Conservation (phyloP, 2,797 vertebrate genomes). For the Eupleurogrammus muticus region DNA sequence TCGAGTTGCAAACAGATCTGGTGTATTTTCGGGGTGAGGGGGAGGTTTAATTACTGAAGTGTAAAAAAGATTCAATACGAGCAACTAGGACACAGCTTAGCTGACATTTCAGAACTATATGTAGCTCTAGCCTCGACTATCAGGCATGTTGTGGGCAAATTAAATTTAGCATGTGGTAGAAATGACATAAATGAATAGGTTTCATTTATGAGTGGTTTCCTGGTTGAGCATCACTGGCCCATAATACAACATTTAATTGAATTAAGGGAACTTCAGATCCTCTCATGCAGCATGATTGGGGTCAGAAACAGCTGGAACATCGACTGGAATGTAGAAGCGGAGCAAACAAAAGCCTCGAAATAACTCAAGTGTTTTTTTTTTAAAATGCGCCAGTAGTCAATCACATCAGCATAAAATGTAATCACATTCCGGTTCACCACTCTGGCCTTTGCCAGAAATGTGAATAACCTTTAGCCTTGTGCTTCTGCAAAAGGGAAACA, state of each 20-base stretch:
- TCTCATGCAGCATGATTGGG: constrained; percentile 27
- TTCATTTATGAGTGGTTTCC: constrained; percentile 55
- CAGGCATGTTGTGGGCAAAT: constrained; percentile 34
- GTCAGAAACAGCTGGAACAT: constrained; percentile 3
- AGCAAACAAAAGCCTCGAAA: constrained; percentile 26
- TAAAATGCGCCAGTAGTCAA: constrained; percentile 14
- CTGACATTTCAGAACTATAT: constrained; percentile 39
- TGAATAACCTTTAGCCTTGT: constrained; percentile 31
- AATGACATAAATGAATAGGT: constrained; percentile 43
- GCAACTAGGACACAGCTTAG: constrained; percentile 27
- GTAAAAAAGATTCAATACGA: constrained; percentile 22
- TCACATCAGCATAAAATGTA: constrained; percentile 49
- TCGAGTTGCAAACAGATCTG: constrained; percentile 39
- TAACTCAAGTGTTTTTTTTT: constrained; percentile 26
- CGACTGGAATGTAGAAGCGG: constrained; percentile 16
- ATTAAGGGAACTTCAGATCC: constrained; percentile 52
- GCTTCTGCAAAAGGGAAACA: constrained; percentile 22
- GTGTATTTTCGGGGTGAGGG: constrained; percentile 28
- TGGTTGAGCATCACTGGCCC: constrained; percentile 43
- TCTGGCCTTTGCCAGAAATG: constrained; percentile 33
- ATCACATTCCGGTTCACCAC: constrained; percentile 22
- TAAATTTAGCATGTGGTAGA: constrained; percentile 36
- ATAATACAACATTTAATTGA: constrained; percentile 58
- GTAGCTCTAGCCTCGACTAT: constrained; percentile 28
- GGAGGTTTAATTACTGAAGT: constrained; percentile 39